A percentile compares a stretch with the other conserved stretches of the same genome.
Conservation (phyloP, 2,888 invertebrate species). For the Homarus gammarus region DNA sequence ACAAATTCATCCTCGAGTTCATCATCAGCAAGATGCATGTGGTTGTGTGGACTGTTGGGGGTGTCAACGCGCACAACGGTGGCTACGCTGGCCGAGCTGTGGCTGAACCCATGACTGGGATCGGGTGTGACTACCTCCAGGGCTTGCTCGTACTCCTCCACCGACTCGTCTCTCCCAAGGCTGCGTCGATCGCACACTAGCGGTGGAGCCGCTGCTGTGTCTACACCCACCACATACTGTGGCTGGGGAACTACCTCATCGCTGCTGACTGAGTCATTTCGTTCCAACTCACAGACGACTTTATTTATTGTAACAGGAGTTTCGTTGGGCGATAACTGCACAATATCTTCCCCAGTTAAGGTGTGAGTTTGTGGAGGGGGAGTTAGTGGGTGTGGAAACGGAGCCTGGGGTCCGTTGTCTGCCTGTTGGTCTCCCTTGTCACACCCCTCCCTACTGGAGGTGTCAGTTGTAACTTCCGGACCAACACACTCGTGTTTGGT, state of each 20-base stretch:
- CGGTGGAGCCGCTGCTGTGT: neutral
- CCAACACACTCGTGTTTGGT: neutral
- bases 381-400: neutral
- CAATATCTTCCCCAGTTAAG: neutral
- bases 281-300: neutral
- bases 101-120: conserved; percentile 47
- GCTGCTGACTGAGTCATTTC: neutral
- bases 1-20: conserved; percentile 55
- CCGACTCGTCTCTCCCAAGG: conserved; percentile 40
- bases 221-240: neutral
- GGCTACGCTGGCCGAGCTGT: conserved; percentile 51
- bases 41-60: conserved; percentile 1
- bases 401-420: neutral
- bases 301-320: neutral
- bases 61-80: conserved; percentile 45
- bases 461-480: neutral
- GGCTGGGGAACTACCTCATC: neutral
- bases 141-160: conserved; percentile 61
- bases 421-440: neutral
- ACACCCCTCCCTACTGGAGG: neutral
- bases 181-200: neutral
- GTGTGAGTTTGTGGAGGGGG: neutral
- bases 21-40: conserved; percentile 19
- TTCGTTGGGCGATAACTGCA: neutral
- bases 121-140: conserved; percentile 52